These are phyloP conservation scores for Germaria angustata DNA, from an alignment of 2,888 invertebrate genomes.

Conservation along the genomic window DNA sequence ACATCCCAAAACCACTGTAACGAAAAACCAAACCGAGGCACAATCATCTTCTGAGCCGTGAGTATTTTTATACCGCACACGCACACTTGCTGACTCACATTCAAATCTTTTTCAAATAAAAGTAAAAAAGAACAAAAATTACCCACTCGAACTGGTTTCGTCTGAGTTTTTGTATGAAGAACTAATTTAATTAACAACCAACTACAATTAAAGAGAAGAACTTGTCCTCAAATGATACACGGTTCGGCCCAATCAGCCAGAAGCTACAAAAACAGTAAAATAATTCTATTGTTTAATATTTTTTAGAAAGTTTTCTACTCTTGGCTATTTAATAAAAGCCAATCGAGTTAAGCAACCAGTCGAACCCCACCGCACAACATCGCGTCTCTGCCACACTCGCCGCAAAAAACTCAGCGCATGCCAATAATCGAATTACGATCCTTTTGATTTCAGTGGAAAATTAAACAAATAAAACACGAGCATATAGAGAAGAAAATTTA, in stretches of 20 bases:
- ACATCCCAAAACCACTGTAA: neutral
- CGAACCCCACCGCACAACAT: constrained; percentile 4
- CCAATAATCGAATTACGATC: neutral
- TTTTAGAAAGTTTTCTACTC: constrained; percentile 17
- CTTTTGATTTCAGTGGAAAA: constrained; percentile 11
- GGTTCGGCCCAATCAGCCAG: neutral
- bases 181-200: constrained; percentile 69
- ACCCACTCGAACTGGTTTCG: constrained; percentile 41
- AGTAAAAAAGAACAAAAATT: constrained; percentile 4
- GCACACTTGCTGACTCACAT: neutral
- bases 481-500: neutral
- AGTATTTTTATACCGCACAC: constrained; percentile 4
- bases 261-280: constrained; percentile 16
- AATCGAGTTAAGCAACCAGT: constrained; percentile 44
- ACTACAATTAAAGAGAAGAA: constrained; percentile 23
- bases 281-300: neutral
- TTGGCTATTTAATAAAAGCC: constrained; percentile 49
- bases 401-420: constrained; percentile 14
- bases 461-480: too few relatives aligned
- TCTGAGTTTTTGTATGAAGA: constrained; percentile 30
- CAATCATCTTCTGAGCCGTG: neutral
- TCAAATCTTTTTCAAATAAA: neutral
- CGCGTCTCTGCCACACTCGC: neutral
- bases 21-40: neutral
- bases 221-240: constrained; percentile 36